Evolutionary conservation across 2,113 vertebrate species (phyloP).

Genomic region (Phalacrocorax aristotelis): DNA sequence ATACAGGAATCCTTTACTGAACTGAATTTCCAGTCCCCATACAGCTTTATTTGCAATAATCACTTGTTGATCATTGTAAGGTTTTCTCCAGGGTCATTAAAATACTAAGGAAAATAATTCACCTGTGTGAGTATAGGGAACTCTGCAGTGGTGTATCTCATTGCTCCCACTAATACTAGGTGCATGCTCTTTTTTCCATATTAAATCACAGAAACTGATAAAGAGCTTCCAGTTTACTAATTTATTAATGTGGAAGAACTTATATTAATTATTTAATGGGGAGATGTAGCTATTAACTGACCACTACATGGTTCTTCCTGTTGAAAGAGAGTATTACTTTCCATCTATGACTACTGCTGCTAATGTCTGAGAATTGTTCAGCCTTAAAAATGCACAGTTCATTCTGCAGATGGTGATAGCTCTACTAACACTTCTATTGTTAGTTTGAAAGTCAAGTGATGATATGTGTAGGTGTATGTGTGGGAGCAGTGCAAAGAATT

Average conservation of each 20-base stretch:
- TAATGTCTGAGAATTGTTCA: slow-evolving; percentile 51
- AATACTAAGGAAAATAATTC: neutral
- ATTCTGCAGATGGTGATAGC: slow-evolving; percentile 79
- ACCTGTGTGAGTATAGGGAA: neutral
- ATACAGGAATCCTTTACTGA: neutral
- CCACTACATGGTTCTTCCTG: neutral
- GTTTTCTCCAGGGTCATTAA: neutral
- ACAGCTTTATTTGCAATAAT: neutral
- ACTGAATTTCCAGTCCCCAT: neutral
- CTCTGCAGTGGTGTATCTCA: neutral
- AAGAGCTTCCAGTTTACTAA: neutral
- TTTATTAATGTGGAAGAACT: neutral
- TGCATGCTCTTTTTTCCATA: neutral
- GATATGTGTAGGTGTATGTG: slow-evolving; percentile 76
- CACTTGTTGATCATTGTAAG: neutral
- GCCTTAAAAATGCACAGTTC: slow-evolving; percentile 72
- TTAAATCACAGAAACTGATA: neutral
- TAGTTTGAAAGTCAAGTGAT: slow-evolving; percentile 79
- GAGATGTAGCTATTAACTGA: neutral
- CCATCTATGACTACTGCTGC: slow-evolving; percentile 28
- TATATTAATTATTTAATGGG: neutral
- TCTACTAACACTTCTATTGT: slow-evolving; percentile 79
- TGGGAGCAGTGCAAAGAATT: slow-evolving; percentile 80
- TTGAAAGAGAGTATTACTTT: slow-evolving; percentile 28
- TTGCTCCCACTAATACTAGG: neutral